phyloP scores from a whole-genome alignment of 2,888 invertebrate species.

The Diarsia brunnea region DNA sequence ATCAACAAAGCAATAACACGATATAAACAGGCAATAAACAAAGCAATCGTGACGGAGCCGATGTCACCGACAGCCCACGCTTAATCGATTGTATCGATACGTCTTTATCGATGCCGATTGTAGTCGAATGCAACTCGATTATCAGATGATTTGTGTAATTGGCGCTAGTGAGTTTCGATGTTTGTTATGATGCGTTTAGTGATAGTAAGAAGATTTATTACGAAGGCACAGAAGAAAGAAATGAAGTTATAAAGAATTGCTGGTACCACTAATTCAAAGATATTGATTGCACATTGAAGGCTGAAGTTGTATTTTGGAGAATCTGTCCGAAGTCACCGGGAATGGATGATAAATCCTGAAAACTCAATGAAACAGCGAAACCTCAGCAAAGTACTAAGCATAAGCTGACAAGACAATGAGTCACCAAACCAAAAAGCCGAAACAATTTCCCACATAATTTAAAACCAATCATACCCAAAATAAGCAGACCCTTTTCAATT shows the following conservation, averaged over 20 bases:
- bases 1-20: conserved; percentile 60
- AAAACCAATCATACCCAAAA: conserved; percentile 28
- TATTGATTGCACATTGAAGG: background rate
- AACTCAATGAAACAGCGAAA: background rate
- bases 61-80: conserved; percentile 67
- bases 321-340: too few relatives aligned
- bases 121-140: conserved; percentile 56
- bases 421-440: background rate
- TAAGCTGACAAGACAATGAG: conserved; percentile 2
- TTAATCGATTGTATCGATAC: conserved; percentile 67
- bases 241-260: background rate
- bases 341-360: background rate
- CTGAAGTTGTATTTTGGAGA: background rate
- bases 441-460: conserved; percentile 5
- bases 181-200: conserved; percentile 19
- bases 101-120: conserved; percentile 68
- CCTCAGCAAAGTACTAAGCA: background rate
- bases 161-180: conserved; percentile 43
- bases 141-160: conserved; percentile 64
- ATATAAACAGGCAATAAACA: conserved; percentile 64
- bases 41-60: conserved; percentile 62
- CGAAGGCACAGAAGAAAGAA: background rate
- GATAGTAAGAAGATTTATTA: background rate
- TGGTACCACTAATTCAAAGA: background rate
- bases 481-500: conserved; percentile 37